Percentiles rank a stretch among this genome's conserved stretches.
Conservation (phyloP, 1,140 invertebrate species). For the Drosophila pectinifera region DNA sequence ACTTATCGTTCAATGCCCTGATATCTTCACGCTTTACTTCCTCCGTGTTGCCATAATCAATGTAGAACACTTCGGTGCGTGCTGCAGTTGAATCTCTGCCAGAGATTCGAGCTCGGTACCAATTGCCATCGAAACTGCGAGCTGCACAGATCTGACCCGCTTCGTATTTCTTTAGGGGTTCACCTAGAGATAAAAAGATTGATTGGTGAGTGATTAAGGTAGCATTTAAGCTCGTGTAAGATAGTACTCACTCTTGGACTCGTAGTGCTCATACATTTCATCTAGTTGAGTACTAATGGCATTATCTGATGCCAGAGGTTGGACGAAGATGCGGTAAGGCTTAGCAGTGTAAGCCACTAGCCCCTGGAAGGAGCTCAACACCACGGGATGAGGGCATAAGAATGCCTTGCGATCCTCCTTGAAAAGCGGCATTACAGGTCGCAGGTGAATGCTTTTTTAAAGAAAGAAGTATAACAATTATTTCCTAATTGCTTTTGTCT, state of each 20-base stretch:
- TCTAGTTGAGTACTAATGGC: conserved; percentile 85
- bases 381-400: conserved; percentile 65
- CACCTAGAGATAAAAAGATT: conserved; percentile 32
- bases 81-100: conserved; percentile 80
- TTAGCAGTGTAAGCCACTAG: conserved; percentile 60
- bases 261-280: conserved; percentile 87
- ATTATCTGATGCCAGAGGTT: conserved; percentile 85
- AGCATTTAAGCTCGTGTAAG: no score
- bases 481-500: background rate
- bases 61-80: conserved; percentile 87
- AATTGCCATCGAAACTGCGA: conserved; percentile 87
- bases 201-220: background rate
- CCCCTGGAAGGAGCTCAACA: conserved; percentile 59
- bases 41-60: conserved; percentile 92
- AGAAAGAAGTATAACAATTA: no score
- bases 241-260: conserved; percentile 76
- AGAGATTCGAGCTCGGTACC: conserved; percentile 88
- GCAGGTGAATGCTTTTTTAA: conserved; percentile 59
- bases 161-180: conserved; percentile 54
- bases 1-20: conserved; percentile 86
- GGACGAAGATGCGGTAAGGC: conserved; percentile 87
- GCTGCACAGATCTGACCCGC: conserved; percentile 87
- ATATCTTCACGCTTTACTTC: conserved; percentile 85
- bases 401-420: conserved; percentile 68
- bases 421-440: conserved; percentile 75